Evolutionary conservation across 2,113 vertebrate species (phyloP).

Genomic region (Anhinga anhinga): DNA sequence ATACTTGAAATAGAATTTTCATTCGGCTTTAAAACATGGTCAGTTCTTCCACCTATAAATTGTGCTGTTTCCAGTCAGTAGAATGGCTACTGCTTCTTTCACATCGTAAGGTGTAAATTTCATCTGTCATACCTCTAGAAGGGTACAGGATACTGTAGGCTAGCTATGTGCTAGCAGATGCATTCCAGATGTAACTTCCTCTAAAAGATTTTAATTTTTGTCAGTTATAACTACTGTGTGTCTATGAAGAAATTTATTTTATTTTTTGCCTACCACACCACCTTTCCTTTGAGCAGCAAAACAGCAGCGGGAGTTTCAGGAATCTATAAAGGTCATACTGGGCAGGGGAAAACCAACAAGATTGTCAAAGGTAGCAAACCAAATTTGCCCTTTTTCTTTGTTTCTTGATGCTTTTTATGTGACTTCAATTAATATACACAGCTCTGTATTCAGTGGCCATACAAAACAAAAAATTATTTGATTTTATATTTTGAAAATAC

Average conservation of each 20-base stretch:
- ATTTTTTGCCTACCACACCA: too few species aligned
- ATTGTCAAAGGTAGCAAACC: not conserved
- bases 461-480: not conserved
- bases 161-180: not conserved
- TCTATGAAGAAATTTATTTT: not conserved
- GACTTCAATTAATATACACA: not conserved
- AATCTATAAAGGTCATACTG: too few species aligned
- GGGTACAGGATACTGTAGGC: not conserved
- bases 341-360: not conserved
- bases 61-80: not conserved
- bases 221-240: not conserved
- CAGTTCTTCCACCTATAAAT: not conserved
- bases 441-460: not conserved
- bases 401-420: not conserved
- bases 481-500: not conserved
- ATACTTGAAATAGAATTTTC: not conserved
- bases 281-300: not conserved
- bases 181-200: not conserved
- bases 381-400: not conserved
- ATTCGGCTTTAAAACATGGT: not conserved
- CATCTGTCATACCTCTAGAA: not conserved
- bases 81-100: not conserved
- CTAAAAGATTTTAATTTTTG: not conserved
- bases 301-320: not conserved
- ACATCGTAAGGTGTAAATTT: not conserved